These are phyloP conservation scores for Margarornis squamiger DNA, from an alignment of 2,797 vertebrate species.

Conservation along the genomic window DNA sequence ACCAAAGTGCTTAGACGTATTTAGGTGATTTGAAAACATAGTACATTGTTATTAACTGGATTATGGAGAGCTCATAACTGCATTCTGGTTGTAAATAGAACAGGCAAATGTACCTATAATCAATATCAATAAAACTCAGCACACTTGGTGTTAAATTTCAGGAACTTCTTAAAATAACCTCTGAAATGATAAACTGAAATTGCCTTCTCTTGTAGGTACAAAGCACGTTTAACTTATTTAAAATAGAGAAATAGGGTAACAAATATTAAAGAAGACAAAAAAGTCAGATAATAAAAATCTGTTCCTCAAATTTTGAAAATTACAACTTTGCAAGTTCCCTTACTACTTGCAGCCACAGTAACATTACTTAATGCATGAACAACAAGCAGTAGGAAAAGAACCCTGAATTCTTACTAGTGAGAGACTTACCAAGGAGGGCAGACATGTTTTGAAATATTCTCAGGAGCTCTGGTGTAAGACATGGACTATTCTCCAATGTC, in stretches of 20 bases:
- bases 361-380: not conserved
- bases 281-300: not conserved
- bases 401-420: not conserved
- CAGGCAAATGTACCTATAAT: not conserved
- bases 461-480: conserved; percentile 90
- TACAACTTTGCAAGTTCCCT: not conserved
- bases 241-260: not conserved
- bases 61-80: not conserved
- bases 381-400: not conserved
- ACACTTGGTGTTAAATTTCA: not conserved
- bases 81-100: not conserved
- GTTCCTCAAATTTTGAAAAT: not conserved
- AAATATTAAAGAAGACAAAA: not conserved
- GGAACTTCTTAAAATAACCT: not conserved
- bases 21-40: not conserved
- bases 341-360: not conserved
- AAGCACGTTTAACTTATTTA: not conserved
- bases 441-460: conserved; percentile 98
- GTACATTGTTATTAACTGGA: not conserved
- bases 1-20: not conserved
- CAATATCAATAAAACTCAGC: not conserved
- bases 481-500: conserved; percentile 93
- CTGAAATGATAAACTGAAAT: not conserved
- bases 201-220: not conserved
- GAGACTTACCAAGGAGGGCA: conserved; percentile 88